Base-by-base conservation (phyloP, 2,797 vertebrate species). In the Cheirogaleus major region DNA sequence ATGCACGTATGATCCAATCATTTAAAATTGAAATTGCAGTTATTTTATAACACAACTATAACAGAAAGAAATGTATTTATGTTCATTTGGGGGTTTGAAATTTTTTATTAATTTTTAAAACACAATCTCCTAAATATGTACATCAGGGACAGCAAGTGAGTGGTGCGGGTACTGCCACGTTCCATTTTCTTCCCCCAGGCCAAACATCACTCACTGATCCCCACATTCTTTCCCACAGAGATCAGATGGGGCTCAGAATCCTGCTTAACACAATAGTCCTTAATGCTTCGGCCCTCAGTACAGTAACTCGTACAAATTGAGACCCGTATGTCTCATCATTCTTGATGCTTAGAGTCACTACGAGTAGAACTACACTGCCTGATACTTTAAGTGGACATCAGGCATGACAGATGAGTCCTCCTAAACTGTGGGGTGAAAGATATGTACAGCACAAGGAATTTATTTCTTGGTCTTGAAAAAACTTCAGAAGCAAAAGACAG, bases 81-180 rank as follows among this genome's bases (percentile, higher is more conserved):
- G n/a, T 83, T 69, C 1, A 0, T 25, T 83, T 85, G 86, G 73
- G 84, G 27, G 22, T 57, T 10, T 57, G 23, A 25, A 30, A 61
- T 45, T 67, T 61, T 78, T n/a, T 41, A 63, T 65, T 76, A 52
- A 57, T 79, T 93, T 97, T 89, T 80, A 93, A 92, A 69, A 35
- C 63, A 61, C 17, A 45, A 0, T 32, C n/a, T 52, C 45, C 32
- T 50, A 14, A 87, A 52, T 27, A 48, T 32, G 25, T 75, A 79
- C 13, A 41, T 27, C 12, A 55, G 55, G 59, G 20, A 76, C 67
- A n/a, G 25, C 38, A 65, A 50, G 67, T 1, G 9, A 59, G 48
- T 55, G 18, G 35, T 15, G 18, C 13, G 35, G 55, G n/a, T 9
- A 10, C 12, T 5, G 4, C 10, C 38, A n/a, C 6, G 20, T 23